Evolutionary conservation across 1,140 invertebrate species (phyloP), one percentile per base, ranked within the genome.

Genomic region (Monomorium pharaonis): DNA sequence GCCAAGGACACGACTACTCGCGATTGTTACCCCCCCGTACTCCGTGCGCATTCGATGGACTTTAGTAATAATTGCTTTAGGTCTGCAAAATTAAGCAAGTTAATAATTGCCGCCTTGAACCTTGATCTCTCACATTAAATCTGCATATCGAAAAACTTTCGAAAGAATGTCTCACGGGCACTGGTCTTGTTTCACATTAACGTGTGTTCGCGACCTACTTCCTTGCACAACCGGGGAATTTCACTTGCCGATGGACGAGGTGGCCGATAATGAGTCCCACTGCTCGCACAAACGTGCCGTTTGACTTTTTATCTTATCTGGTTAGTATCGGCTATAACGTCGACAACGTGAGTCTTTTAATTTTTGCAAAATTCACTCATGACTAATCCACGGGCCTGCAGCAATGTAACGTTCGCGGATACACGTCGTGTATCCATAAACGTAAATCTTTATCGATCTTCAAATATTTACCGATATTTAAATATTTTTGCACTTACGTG

Each of bases 131-230:
- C 24, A 7, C 14, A 9, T 24, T 9, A 18, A 72, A 60, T n/a
- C 30, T 24, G 18, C 65, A 6, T 3, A 21, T 47, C 4, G 10
- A 54, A 47, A 54, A 21, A 44, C 42, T 72, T 72, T 83, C 51
- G 37, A 83, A 21, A 72, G 24, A 81, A 81, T 56, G 37, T 70
- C 14, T 58, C 51, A 21, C 37, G 24, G 10, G 65, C 67, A 58
- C 21, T 37, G 24, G 72, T 72, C 54, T 18, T 65, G 4, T 78
- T 58, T 67, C 42, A 42, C 56, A 87, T 84, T 51, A 58, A 21
- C 81, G 37, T 78, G 37, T n/a, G 44, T 30, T 81, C 54, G 33
- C 49, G 86, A 84, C 86, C 83, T 67, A 88, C 77, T 90, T 90
- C 47, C 21, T 58, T 51, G 37, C 63, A 42, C 49, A 56, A n/a